Base-by-base conservation (phyloP, 2,797 vertebrate genomes). In the Hippocampus kuda region DNA sequence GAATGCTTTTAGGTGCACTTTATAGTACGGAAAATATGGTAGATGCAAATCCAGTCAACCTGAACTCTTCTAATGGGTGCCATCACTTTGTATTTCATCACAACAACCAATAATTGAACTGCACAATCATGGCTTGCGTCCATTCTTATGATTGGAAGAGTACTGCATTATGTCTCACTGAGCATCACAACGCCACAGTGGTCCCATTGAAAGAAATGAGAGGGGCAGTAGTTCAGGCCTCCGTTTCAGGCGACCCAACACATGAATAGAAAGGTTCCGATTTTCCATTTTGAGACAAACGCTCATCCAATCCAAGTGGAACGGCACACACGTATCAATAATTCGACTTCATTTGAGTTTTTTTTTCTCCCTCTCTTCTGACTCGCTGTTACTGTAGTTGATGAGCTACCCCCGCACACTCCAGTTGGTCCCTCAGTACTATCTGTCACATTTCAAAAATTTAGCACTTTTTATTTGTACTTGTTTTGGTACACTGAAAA, bases 161-260 rank as follows among this genome's bases (percentile, higher is more conserved):
- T 22, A 10, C 18, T 38, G 44, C 38, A 46, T 61, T 16, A 34
- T 34, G 67, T 46, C 38, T 57, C 24, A 48, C 26, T 68, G 67
- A 60, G 67, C 56, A 59, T 60, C 54, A 30, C 24, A 68, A 46
- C 9, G 16, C 18, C 66, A 68, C 57, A n/a, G 42, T 61, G 67
- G 42, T 49, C 67, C 57, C 44, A 68, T 61, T 61, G 44, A 60
- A 68, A 60, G 13, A 22, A 60, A 46, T 15, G 24, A 60, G 16
- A 27, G 18, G 41, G 38, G 34, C 56, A 20, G 38, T 44, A 48
- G 51, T 34, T 22, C 48, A 54, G 7, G 49, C 18, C 26, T 34
- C 26, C 46, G 56, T 22, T 53, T 66, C 65, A 20, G 51, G 18
- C 12, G 4, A 60, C 10, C 42, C 54, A 60, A 30, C 26, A n/a